These are phyloP conservation scores for Thymelicus sylvestris DNA, from an alignment of 2,888 invertebrate genomes.

Conservation along the genomic window DNA sequence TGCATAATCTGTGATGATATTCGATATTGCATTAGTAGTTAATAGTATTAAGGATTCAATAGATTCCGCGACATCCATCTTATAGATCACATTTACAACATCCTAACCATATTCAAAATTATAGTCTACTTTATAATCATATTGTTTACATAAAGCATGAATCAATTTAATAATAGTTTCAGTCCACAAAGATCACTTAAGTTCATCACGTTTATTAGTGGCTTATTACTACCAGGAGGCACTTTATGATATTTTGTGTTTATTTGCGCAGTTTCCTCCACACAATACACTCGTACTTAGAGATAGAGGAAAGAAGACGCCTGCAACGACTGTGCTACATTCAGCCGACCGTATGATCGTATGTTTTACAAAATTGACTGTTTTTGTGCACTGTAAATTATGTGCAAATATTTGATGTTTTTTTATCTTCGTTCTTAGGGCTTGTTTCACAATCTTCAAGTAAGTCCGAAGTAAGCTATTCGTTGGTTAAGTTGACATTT, in stretches of 20 bases:
- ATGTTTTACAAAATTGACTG: constrained; percentile 63
- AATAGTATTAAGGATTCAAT: neutral
- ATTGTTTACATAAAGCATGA: constrained; percentile 28
- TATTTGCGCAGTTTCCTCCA: constrained; percentile 79
- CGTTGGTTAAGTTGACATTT: too few relatives aligned
- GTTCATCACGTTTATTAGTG: constrained; percentile 32
- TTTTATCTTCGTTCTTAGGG: constrained; percentile 22
- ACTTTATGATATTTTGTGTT: constrained; percentile 52
- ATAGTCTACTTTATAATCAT: constrained; percentile 7
- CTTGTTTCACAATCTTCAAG: too few relatives aligned
- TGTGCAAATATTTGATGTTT: constrained; percentile 52
- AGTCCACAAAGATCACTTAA: constrained; percentile 19
- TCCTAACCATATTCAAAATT: neutral
- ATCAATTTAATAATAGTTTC: constrained; percentile 15
- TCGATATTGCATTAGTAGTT: constrained; percentile 22
- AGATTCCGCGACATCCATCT: neutral
- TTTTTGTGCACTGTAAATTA: constrained; percentile 69
- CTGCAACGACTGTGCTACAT: constrained; percentile 66
- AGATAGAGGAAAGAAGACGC: constrained; percentile 72
- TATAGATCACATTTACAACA: neutral
- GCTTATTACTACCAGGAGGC: constrained; percentile 23
- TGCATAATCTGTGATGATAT: constrained; percentile 3
- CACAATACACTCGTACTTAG: constrained; percentile 82
- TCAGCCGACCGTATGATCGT: constrained; percentile 71
- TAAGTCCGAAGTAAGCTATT: too few relatives aligned